Evolutionary conservation across 2,797 vertebrate species (phyloP), one percentile per base, ranked within the genome.

Genomic region (Enteromius mattozi): DNA sequence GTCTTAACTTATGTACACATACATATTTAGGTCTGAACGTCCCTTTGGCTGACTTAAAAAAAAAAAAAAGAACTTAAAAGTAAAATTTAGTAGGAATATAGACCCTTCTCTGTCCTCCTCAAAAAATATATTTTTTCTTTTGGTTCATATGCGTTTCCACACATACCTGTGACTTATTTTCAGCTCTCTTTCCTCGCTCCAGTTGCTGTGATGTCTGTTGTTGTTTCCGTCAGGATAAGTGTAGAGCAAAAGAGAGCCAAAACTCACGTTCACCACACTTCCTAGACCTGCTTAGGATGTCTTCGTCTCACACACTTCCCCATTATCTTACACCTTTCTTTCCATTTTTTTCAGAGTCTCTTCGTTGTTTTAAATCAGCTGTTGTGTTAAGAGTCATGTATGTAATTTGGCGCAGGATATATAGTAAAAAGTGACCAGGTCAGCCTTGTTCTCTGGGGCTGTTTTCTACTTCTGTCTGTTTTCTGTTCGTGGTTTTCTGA

Each of bases 401-500:
- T 78, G 9, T 45, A 17, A 45, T 33, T 78, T 65, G 37, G 1
- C 10, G 21, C 24, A 10, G 16, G 37, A 21, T 42, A 21, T 78
- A 47, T 63, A 21, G 76, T 45, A 45, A 27, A 63, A 78, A 59
- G 21, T 81, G 17, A n/a, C 65, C 56, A 75, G 42, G 47, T 78
- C 37, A 70, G 35, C 30, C 9, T 71, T 19, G 6, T 61, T 59
- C 75, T 70, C 17, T 27, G 9, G 76, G 37, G 30, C 24, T 68
- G 33, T 78, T 80, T 85, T 54, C 78, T 66, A 72, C 80, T 71
- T 86, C 78, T 78, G 83, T 74, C 76, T 8, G 80, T 68, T 88
- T 72, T 86, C 68, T 87, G 87, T 90, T 92, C 87, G 85, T 89
- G 78, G 90, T 90, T 88, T 81, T 88, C 87, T 89, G 82, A 37